phyloP scores from a whole-genome alignment of 1,140 invertebrate genomes.

The Bombus waltoni region DNA sequence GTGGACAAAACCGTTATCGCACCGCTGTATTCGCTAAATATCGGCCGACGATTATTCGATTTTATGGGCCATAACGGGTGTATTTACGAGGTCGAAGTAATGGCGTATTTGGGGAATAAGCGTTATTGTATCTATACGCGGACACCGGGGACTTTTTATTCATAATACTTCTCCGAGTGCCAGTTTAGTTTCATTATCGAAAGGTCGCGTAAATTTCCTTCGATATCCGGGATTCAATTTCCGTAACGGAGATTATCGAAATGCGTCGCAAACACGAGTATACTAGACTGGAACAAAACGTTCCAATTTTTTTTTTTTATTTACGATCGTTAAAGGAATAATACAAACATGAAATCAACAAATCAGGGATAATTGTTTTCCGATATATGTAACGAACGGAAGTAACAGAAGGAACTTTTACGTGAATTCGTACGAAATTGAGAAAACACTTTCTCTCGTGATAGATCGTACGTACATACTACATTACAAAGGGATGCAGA shows the following conservation, averaged over 20 bases:
- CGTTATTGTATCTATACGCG: constrained; percentile 33
- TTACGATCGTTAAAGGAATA: neutral
- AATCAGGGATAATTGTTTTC: no score
- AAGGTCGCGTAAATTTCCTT: constrained; percentile 10
- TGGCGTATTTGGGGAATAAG: constrained; percentile 45
- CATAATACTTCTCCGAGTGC: neutral
- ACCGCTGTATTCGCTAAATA: constrained; percentile 51
- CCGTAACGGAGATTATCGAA: neutral
- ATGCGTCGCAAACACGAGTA: neutral
- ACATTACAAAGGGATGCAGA: neutral
- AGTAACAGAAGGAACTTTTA: neutral
- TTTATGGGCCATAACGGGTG: constrained; percentile 55
- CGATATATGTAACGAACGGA: neutral
- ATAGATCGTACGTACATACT: neutral
- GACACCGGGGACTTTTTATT: constrained; percentile 37
- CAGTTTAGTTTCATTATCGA: constrained; percentile 32
- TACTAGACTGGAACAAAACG: neutral
- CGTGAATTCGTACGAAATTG: neutral
- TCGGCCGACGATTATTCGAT: constrained; percentile 63
- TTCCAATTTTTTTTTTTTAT: neutral
- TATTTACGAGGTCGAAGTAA: constrained; percentile 60
- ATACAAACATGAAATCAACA: no score
- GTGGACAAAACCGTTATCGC: constrained; percentile 59
- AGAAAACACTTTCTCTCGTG: no score
- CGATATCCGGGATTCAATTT: constrained; percentile 40